Evolutionary conservation across 2,888 invertebrate species (phyloP), one percentile per base, ranked within the genome.

Genomic region (Platycnemis pennipes): DNA sequence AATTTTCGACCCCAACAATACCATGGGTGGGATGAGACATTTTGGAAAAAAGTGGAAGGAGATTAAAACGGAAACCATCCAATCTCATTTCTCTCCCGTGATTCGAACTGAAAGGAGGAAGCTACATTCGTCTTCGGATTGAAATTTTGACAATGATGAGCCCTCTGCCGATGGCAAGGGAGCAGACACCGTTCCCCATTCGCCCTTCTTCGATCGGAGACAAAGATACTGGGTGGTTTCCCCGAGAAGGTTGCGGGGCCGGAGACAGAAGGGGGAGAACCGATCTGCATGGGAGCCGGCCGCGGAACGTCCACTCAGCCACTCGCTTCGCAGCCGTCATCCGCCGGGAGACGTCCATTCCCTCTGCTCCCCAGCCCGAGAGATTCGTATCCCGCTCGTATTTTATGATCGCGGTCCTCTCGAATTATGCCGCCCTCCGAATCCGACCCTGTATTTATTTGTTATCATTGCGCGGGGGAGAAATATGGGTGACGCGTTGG

Each of bases 361-460:
- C 8, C 49, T 63, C 37, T 13, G 31, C 77, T 37, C 37, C 77
- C 77, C 26, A 13, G 13, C 77, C 77, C 49, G 19, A 49, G 77
- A 77, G 77, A 77, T 77, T 26, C 77, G 37, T 77, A 77, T 77
- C 77, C 77, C 26, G 77, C 31, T 13, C 37, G 77, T 77, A 77
- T 37, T 77, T 77, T 77, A 77, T 37, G 77, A 77, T 77, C 77
- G 77, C 31, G 26, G 37, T 16, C 77, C 3, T 26, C 22, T 16
- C 77, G 77, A 13, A 37, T 77, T 37, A 37, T 8, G 11, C 37
- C 77, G 11, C 8, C 5, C n/a, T n/a, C 2, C 26, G 3, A 63
- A 63, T 7, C 37, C 13, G 8, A 8, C 37, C n/a, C 7, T 8
- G 63, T 26, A 77, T 77, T 77, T 31, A 37, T 77, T 77, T 77